Percentiles rank a stretch among this genome's conserved stretches.
phyloP scores from a whole-genome alignment of 2,113 vertebrate species.

The Electrona antarctica region DNA sequence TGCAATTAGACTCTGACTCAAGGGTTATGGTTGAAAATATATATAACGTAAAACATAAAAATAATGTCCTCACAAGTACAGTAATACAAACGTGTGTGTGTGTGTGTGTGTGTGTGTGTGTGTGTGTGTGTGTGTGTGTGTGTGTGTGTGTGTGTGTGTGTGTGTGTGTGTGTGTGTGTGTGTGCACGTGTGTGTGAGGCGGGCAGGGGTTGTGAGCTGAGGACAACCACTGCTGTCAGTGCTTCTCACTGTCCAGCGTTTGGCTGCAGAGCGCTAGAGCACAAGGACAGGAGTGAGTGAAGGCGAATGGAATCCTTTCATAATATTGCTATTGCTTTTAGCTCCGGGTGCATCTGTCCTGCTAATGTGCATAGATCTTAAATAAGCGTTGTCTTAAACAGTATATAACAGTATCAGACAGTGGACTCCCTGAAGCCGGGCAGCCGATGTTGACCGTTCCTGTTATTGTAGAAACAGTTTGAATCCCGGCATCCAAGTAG shows the following conservation, averaged over 20 bases:
- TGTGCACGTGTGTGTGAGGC: constrained; percentile 32
- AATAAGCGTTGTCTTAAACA: background rate
- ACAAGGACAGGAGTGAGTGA: constrained; percentile 25
- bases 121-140: constrained; percentile 1
- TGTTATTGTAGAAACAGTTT: background rate
- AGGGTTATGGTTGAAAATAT: too few relatives aligned
- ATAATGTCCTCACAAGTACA: too few relatives aligned
- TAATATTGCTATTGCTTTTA: constrained; percentile 3
- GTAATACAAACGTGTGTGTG: background rate
- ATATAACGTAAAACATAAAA: too few relatives aligned
- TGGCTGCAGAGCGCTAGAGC: constrained; percentile 30
- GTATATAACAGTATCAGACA: background rate
- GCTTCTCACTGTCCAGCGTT: constrained; percentile 51
- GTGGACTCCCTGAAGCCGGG: background rate
- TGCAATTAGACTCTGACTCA: too few relatives aligned
- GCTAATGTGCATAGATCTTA: background rate
- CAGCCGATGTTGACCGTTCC: background rate
- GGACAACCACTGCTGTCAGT: constrained; percentile 55
- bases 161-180: background rate
- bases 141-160: constrained; percentile 2
- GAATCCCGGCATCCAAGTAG: background rate
- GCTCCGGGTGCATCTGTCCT: constrained; percentile 5
- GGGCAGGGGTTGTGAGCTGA: constrained; percentile 37
- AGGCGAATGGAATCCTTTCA: constrained; percentile 5
- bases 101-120: constrained; percentile 3